Conservation (phyloP, 2,113 vertebrate species). For the Peromyscus leucopus region DNA sequence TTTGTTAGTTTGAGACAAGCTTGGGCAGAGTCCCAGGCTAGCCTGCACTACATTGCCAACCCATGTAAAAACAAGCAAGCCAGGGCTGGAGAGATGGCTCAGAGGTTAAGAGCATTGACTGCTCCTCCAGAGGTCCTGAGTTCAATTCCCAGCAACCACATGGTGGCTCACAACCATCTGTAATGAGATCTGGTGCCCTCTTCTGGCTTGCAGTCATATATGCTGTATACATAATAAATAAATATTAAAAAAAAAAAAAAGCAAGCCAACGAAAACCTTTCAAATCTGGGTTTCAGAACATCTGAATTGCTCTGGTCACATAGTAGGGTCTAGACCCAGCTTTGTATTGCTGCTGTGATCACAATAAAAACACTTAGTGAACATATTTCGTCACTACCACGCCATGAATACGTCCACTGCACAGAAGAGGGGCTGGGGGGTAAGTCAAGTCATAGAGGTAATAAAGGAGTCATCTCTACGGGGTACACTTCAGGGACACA, state of each 20-base stretch:
- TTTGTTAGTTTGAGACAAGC: background rate
- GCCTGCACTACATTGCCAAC: background rate
- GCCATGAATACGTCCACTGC: background rate
- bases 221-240: too few relatives aligned
- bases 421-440: background rate
- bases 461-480: background rate
- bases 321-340: background rate
- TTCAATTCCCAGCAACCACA: too few relatives aligned
- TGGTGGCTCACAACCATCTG: too few relatives aligned
- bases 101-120: too few relatives aligned
- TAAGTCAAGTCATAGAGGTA: background rate
- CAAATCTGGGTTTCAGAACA: constrained; percentile 47
- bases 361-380: background rate
- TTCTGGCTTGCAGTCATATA: too few relatives aligned
- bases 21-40: background rate
- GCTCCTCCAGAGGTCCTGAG: too few relatives aligned
- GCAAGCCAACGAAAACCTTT: background rate
- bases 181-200: too few relatives aligned
- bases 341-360: background rate
- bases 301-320: background rate
- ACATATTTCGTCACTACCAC: background rate
- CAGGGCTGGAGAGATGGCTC: too few relatives aligned
- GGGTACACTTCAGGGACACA: background rate
- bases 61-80: background rate
- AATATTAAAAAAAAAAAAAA: too few relatives aligned